Evolutionary conservation across 53 echinoderm and acorn worm species (phyloP), one percentile per base, ranked within the genome.

Genomic region (Zoroaster sp.): DNA sequence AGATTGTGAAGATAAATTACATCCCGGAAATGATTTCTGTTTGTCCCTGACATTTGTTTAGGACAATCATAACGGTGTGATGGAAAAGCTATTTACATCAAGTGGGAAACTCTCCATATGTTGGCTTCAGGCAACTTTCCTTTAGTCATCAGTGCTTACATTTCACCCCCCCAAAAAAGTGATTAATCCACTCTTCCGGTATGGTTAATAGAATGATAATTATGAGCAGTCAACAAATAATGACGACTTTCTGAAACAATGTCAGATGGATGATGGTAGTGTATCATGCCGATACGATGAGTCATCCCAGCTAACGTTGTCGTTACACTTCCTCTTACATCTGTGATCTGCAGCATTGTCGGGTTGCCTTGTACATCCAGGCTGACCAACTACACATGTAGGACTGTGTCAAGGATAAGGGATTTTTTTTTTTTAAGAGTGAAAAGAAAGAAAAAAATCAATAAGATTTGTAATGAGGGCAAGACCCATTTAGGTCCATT

Each of bases 211-310:
- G 25, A 11, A 41, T 20, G 3, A 25, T 5, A 41, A 13, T 21
- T 42, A 18, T 4, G 37, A 25, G 32, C 7, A 52, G 33, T 17
- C 54, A 13, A 54, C 23, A 39, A n/a, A 18, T 77, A 51, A 77
- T 78, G 78, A 78, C 78, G 37, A 25, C 59, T 54, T 25, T 49
- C 18, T 78, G 36, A 54, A 78, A 78, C 78, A 78, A 78, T 78
- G 55, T 25, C 73, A 3, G 76, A 46, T 30, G 30, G 49, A 49
- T 76, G 76, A 40, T 13, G 76, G 76, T 47, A 75, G 75, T 75
- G 3, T 8, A 45, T 78, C 78, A 78, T 78, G 33, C 59, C 46
- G n/a, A 21, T 78, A 14, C 1, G 34, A 59, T 78, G 78, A 78
- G 78, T 78, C 78, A 78, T 74, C 4, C 45, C 12, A 17, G 21